Percentiles rank a stretch among this genome's conserved stretches.
These are phyloP conservation scores for Dexiosoma caninum DNA, from an alignment of 2,888 invertebrate genomes.

Conservation along the genomic window DNA sequence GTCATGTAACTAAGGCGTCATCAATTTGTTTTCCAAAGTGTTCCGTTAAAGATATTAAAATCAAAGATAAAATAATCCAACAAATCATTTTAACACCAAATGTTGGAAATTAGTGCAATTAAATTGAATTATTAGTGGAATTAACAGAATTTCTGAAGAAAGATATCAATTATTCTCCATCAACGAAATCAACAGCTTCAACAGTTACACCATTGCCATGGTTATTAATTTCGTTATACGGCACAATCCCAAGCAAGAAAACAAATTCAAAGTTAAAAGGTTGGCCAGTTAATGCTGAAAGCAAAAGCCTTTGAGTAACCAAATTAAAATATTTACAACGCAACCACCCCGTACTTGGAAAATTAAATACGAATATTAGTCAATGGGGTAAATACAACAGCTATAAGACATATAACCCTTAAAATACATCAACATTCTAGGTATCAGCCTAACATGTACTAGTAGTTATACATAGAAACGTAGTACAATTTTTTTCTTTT, in stretches of 20 bases:
- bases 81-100: constrained; percentile 66
- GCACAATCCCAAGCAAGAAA: neutral
- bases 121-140: constrained; percentile 72
- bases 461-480: neutral
- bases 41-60: neutral
- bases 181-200: constrained; percentile 11
- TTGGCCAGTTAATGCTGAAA: constrained; percentile 40
- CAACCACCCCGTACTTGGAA: neutral
- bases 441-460: neutral
- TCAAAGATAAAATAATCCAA: neutral
- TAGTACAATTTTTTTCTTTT: constrained; percentile 27
- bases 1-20: neutral
- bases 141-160: constrained; percentile 67
- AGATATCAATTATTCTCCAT: constrained; percentile 11
- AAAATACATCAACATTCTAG: neutral
- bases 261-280: neutral
- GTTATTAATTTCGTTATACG: constrained; percentile 69
- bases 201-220: constrained; percentile 66
- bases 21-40: neutral
- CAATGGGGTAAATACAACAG: neutral
- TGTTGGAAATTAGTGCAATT: constrained; percentile 68
- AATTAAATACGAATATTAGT: neutral
- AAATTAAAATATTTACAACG: constrained; percentile 43
- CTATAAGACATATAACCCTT: constrained; percentile 32
- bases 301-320: constrained; percentile 36